Evolutionary conservation across 1,140 invertebrate species (phyloP), one percentile per base, ranked within the genome.

Genomic region (Adoxophyes honmai): DNA sequence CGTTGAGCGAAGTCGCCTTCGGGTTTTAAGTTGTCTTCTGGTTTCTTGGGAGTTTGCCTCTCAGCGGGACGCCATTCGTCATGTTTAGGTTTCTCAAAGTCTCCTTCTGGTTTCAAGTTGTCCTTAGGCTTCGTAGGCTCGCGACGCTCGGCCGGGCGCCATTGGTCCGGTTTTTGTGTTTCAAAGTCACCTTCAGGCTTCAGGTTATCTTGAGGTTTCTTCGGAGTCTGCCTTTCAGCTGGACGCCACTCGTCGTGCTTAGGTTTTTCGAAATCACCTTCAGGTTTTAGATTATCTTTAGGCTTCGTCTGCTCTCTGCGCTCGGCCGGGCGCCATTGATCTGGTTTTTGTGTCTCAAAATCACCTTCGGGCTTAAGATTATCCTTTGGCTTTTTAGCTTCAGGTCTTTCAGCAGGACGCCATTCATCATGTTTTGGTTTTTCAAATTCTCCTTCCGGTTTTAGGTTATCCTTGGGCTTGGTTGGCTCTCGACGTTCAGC

Each of bases 361-460:
- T 91, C 82, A 7, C 92, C 92, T 78, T 93, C 92, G 55, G 92
- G 90, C 8, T 75, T 81, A 0, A 93, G 60, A 70, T 92, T 91
- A 85, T 56, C 66, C 77, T 64, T 72, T 36, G 83, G 90, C 56
- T 88, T 89, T 8, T 87, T 87, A 13, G 86, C 81, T 34, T 75
- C 73, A 2, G 88, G 78, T 52, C 91, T 73, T 64, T 93, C 93
- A 0, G 89, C 91, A 14, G 81, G 79, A 21, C 60, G 51, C 66
- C 75, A 87, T 52, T 77, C 36, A 39, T 73, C 66, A 36, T 55
- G 62, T 52, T 68, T 38, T 15, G 60, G 63, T 64, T 76, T 82
- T 18, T 84, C 74, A 67, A 91, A 90, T 0, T 90, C 78, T 1
- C 89, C 89, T 67, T 91, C 89, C 0, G 89, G 80, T 13, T 71